Evolutionary conservation across 2,888 invertebrate genomes (phyloP), one percentile per base, ranked within the genome.

Genomic region (Argyresthia albistria): DNA sequence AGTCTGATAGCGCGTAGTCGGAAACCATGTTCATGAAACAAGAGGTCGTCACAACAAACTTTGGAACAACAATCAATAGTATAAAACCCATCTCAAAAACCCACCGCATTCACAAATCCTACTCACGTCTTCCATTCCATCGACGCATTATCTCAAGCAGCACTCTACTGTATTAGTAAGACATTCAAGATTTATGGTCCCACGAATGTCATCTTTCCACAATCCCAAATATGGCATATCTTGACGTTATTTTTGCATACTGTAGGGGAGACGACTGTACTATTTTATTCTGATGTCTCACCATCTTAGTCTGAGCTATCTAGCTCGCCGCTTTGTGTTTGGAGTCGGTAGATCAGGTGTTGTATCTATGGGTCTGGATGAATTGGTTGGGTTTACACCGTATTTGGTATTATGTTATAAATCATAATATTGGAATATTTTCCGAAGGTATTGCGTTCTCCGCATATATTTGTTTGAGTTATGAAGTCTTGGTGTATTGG

Each of bases 361-460:
- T 6, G 8, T 14, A 45, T 15, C 10, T n/a, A 47, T 15, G 45
- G 67, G 12, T 61, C 58, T 50, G 11, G 4, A 35, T 65, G 57
- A 3, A 46, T 4, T 65, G 65, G 73, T 6, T 12, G 25, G 36
- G 25, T 6, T 25, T 25, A 25, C 25, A 25, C 25, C 25, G 25
- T 25, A 6, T 25, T 25, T 59, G 64, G 72, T 73, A 74, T 81
- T 76, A 73, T 70, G 66, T 67, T 73, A 66, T 84, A 84, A 80
- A 84, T 86, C 84, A 81, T 76, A 76, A 80, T 80, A 86, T 83
- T 81, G 83, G 70, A 78, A 81, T 83, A 80, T 81, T 76, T 76
- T 65, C 64, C 61, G 57, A 58, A 59, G 61, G 56, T 64, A 66
- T 69, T 59, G 67, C 66, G 67, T 61, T 60, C 15, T 51, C 48